Base-by-base conservation (phyloP, 2,113 vertebrate genomes). In the Lanius ludovicianus region DNA sequence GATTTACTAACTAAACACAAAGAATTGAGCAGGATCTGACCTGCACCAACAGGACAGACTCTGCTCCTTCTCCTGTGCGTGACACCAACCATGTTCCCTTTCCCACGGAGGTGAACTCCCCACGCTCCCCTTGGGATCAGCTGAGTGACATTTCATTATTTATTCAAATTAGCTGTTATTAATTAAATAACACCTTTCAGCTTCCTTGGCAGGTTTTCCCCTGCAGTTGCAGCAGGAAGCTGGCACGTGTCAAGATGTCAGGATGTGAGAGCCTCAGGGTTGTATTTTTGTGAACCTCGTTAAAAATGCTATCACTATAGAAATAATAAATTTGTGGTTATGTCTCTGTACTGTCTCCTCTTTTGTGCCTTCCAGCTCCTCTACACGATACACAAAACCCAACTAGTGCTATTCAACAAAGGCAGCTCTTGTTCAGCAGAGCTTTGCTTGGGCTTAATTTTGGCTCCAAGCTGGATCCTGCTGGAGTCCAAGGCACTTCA, bases 111-210 rank as follows among this genome's bases (percentile, higher is more conserved):
- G 5, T 74, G 60, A 93, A 80, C 28, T 46, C 68, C 10, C 24
- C 13, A 4, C 47, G 24, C 71, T 80, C 67, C 79, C 87, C 78
- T 46, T 53, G 70, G 27, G 74, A 85, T 56, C 27, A 69, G 59
- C 79, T 16, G 92, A 83, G 49, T 44, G 85, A 84, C 85, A 78
- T 37, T 25, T 9, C 0, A 1, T 75, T 44, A 44, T 75, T 88
- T 84, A 70, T 47, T 85, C 79, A 67, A 86, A 96, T 95, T 63
- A 84, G 35, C 73, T 78, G 93, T 80, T 86, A 86, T 90, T 96
- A 96, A 85, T 94, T 95, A 95, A 95, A 84, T 94, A 76, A 86
- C 83, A 93, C 88, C 90, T 94, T 94, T 80, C 93, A 84, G 68
- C 78, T 60, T 55, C 59, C 90, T 84, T 4, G 7, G 65, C 87